Evolutionary conservation across 1,140 invertebrate species (phyloP).

Genomic region (Drosophila repletoides): DNA sequence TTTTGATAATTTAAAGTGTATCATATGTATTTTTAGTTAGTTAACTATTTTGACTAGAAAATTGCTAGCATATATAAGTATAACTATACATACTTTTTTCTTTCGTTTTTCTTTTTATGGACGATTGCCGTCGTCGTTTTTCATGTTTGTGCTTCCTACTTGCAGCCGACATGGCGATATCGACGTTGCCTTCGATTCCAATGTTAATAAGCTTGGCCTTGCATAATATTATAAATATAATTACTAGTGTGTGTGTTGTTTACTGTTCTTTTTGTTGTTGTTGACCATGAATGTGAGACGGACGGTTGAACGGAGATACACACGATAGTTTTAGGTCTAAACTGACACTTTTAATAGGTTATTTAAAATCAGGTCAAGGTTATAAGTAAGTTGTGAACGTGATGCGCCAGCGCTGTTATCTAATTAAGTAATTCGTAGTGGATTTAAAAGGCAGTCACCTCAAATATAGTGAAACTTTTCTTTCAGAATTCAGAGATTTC

Average conservation of each 20-base stretch:
- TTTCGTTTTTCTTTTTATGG: not conserved
- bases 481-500: no score
- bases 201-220: conserved; percentile 54
- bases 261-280: not conserved
- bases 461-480: no score
- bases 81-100: not conserved
- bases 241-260: conserved; percentile 8
- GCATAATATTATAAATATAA: conserved; percentile 46
- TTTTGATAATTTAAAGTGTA: no score
- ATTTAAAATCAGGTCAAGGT: conserved; percentile 63
- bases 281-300: conserved; percentile 25
- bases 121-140: not conserved
- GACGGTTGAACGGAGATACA: not conserved
- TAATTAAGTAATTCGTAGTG: not conserved
- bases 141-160: conserved; percentile 9
- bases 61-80: no score
- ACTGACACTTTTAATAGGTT: conserved; percentile 11
- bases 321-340: conserved; percentile 4
- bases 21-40: no score
- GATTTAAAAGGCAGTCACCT: not conserved
- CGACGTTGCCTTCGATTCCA: conserved; percentile 17
- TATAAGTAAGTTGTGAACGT: conserved; percentile 12
- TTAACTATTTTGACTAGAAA: no score
- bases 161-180: conserved; percentile 10
- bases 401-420: conserved; percentile 9